Base-by-base conservation (phyloP, 2,888 invertebrate species). In the Sussaba pulchella region DNA sequence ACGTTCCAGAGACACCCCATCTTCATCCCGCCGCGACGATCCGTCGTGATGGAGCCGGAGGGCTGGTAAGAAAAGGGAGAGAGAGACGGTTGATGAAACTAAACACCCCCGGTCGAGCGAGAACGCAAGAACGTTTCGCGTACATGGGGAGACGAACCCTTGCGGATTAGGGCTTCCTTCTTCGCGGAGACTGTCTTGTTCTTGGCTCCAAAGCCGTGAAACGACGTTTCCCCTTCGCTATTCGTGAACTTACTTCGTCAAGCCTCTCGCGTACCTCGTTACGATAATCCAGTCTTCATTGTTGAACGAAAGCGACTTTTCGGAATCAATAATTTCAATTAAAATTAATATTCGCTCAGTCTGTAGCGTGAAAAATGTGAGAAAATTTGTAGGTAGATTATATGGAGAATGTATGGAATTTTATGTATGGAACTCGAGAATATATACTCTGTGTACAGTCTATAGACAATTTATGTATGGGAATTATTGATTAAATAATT, bases 1-100 rank as follows among this genome's bases (percentile, higher is more conserved):
- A 85, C 83, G 84, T 83, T 85, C 82, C 64, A 74, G 59, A 80
- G 50, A 71, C 67, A 54, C 66, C 39, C 74, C 72, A 64, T 73
- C 59, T 72, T 57, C 21, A 19, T 36, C 47, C 54, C 19, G n/a
- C 24, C 39, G 47, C 26, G 26, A 61, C 73, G 17, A 69, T 57
- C 45, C 54, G 14, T 54, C 14, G 24, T 54, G 57, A 57, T 57
- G 31, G 31, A 57, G 57, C 26, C 2, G 17, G 31, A 45, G 31
- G 21, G 66, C n/a, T n/a, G n/a, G n/a, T n/a, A 31, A 31, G 31
- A 31, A 31, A 31, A 10, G 54, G 54, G 57, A 59, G 57, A 50
- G 77, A 47, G 57, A 64, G 64, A 66, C 50, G 47, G 57, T 72
- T 83, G 75, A 81, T 81, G 83, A 81, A 81, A 83, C 83, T 76